phyloP scores from a whole-genome alignment of 2,113 vertebrate species.

The Rhodinocichla rosea region DNA sequence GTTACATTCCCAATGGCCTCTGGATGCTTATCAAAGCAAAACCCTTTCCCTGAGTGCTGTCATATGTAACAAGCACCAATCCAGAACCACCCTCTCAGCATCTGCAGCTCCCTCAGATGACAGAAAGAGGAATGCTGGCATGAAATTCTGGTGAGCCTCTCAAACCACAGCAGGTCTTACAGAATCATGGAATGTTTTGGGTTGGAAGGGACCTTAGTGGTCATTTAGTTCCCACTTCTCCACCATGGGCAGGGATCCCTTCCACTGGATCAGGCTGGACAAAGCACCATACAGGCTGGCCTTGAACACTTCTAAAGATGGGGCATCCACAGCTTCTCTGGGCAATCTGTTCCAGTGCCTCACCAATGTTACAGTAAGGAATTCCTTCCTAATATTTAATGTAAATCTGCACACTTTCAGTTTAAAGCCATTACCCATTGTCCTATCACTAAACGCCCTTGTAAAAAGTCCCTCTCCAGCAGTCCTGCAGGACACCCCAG shows the following conservation, averaged over 20 bases:
- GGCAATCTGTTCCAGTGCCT: not conserved
- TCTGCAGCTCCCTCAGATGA: not conserved
- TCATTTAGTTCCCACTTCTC: not conserved
- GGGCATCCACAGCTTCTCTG: not conserved
- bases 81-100: not conserved
- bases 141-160: not conserved
- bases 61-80: not conserved
- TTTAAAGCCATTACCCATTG: not conserved
- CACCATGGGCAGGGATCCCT: not conserved
- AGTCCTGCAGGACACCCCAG: not conserved
- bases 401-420: not conserved
- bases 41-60: not conserved
- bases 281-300: not conserved
- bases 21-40: not conserved
- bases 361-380: not conserved
- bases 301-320: not conserved
- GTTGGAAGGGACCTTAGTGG: not conserved
- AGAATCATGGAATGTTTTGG: not conserved
- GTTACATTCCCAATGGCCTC: not conserved
- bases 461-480: not conserved
- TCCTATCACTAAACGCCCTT: not conserved
- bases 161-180: not conserved
- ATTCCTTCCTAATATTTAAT: not conserved
- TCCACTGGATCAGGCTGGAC: not conserved
- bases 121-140: fast-evolving